phyloP scores from a whole-genome alignment of 2,113 vertebrate species.

The Actenoides lindsayi region DNA sequence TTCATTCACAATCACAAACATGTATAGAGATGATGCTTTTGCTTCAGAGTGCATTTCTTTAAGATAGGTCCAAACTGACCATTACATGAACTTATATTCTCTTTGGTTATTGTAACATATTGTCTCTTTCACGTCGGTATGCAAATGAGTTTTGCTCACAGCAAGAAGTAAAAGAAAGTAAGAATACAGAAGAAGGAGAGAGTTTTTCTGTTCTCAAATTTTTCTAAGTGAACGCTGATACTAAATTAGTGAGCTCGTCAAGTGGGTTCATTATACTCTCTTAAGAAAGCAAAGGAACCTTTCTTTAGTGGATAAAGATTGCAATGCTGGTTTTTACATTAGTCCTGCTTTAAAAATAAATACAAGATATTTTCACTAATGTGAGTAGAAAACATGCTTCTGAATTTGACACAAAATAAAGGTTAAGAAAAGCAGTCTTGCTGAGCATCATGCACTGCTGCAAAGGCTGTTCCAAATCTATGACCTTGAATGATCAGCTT shows the following conservation, averaged over 20 bases:
- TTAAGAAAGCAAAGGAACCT: neutral
- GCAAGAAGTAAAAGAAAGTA: neutral
- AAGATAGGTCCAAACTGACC: neutral
- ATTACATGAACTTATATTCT: neutral
- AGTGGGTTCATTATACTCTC: neutral
- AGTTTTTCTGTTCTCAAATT: neutral
- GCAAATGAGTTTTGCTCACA: neutral
- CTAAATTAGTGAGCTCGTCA: neutral
- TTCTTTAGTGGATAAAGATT: neutral
- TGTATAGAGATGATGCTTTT: neutral
- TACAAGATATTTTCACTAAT: neutral
- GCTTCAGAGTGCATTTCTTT: neutral
- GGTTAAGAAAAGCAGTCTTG: neutral
- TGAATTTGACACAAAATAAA: neutral
- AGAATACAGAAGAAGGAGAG: neutral
- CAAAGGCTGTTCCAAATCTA: neutral
- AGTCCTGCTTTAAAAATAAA: neutral
- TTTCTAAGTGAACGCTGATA: neutral
- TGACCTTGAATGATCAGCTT: conserved; percentile 23
- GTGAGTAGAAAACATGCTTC: neutral
- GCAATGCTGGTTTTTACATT: neutral
- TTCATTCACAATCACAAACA: neutral
- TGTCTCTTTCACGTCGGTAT: neutral
- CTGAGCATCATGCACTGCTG: neutral
- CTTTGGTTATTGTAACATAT: neutral